Percentiles rank a stretch among this genome's conserved stretches.
Evolutionary conservation across 2,113 vertebrate species (phyloP).

Genomic region (Verasper variegatus): DNA sequence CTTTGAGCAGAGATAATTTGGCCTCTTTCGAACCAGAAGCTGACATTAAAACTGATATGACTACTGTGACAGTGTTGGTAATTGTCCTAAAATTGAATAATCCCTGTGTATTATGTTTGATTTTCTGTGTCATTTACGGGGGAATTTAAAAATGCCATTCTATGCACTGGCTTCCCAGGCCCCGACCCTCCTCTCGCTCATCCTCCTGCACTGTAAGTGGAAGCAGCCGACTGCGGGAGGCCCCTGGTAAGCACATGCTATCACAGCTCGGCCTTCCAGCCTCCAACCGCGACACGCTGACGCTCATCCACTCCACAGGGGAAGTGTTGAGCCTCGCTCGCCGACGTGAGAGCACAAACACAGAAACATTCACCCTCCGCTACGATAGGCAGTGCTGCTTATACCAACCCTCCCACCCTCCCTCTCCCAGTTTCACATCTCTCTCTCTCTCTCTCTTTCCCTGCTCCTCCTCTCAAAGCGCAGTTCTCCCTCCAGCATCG

Average conservation of each 20-base stretch:
- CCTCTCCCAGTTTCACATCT: conserved; percentile 11
- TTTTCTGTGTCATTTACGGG: neutral
- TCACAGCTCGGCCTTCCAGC: conserved; percentile 75
- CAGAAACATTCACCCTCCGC: conserved; percentile 56
- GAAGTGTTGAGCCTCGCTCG: conserved; percentile 69
- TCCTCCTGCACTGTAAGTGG: conserved; percentile 36
- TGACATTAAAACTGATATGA: neutral
- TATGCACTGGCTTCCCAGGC: conserved; percentile 3
- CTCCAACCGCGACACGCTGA: conserved; percentile 70
- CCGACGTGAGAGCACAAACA: conserved; percentile 70
- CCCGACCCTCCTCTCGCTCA: conserved; percentile 13
- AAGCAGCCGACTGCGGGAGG: conserved; percentile 60
- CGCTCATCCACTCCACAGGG: conserved; percentile 74
- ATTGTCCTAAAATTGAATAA: conserved; percentile 7
- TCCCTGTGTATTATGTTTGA: neutral
- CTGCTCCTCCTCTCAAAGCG: conserved; percentile 49
- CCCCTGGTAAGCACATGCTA: conserved; percentile 72
- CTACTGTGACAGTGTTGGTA: neutral
- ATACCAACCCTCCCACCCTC: neutral
- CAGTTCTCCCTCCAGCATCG: conserved; percentile 34
- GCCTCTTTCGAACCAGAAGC: neutral
- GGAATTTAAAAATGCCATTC: neutral
- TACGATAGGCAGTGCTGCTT: conserved; percentile 28
- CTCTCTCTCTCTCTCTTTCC: conserved; percentile 3
- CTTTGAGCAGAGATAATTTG: neutral